Percentiles rank a stretch among this genome's conserved stretches.
Evolutionary conservation across 2,888 invertebrate species (phyloP).

Genomic region (Tineola bisselliella): DNA sequence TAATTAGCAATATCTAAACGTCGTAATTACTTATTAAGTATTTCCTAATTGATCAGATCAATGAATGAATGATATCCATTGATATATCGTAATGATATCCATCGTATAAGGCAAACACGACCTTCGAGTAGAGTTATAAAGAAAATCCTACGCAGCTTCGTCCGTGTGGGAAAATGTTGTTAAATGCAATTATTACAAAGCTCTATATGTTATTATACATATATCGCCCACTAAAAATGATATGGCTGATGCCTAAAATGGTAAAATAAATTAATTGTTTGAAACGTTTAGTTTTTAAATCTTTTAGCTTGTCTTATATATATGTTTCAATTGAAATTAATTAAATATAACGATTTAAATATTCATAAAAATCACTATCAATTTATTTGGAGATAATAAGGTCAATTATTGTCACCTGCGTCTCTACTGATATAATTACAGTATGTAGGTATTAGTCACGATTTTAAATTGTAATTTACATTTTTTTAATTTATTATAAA

Average conservation of each 20-base stretch:
- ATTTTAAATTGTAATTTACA: too few species aligned
- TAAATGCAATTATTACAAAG: background rate
- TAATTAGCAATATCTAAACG: too few species aligned
- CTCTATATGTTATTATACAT: too few species aligned
- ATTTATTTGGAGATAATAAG: background rate
- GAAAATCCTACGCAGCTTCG: slow-evolving; percentile 7
- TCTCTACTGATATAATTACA: background rate
- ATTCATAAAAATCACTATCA: background rate
- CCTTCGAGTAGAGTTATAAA: background rate
- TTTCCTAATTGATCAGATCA: background rate
- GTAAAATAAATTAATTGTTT: too few species aligned
- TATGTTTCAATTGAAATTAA: too few species aligned
- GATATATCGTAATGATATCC: too few species aligned
- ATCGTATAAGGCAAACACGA: background rate
- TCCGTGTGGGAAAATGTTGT: slow-evolving; percentile 6
- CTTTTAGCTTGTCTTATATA: too few species aligned
- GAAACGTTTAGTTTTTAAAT: too few species aligned
- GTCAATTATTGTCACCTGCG: background rate
- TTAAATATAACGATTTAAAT: too few species aligned
- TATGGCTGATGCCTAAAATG: background rate
- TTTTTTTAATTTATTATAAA: too few species aligned
- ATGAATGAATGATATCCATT: slow-evolving; percentile 1
- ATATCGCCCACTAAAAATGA: slow-evolving; percentile 5
- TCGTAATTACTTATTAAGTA: background rate
- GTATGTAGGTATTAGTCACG: too few species aligned